phyloP scores from a whole-genome alignment of 53 echinoderm and acorn worm species.

The Holothuria leucospilota region DNA sequence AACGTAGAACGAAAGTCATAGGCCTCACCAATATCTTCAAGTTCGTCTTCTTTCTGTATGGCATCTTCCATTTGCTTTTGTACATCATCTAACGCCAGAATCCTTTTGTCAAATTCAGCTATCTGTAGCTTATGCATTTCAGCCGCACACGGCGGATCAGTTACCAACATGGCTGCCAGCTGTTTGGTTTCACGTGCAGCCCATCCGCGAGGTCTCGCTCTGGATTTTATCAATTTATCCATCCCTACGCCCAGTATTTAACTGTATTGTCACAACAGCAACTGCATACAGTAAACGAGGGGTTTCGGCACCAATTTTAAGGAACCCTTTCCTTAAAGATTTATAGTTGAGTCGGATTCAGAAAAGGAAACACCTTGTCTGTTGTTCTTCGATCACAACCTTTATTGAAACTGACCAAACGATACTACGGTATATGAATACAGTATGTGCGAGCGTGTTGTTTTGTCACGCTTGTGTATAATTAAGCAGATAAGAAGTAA shows the following conservation, averaged over 20 bases:
- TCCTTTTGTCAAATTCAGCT: constrained; percentile 45
- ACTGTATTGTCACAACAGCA: neutral
- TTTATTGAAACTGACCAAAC: too few relatives aligned
- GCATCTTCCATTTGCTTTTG: constrained; percentile 28
- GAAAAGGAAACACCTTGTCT: too few relatives aligned
- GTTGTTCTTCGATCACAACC: too few relatives aligned
- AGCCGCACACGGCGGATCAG: neutral
- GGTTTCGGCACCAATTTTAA: constrained; percentile 26
- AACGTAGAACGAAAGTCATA: constrained; percentile 31
- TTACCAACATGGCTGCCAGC: neutral
- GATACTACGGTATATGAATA: too few relatives aligned
- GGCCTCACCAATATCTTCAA: constrained; percentile 36
- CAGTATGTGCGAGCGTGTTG: too few relatives aligned
- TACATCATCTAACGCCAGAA: constrained; percentile 7
- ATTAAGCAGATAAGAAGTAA: too few relatives aligned
- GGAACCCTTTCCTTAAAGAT: too few relatives aligned
- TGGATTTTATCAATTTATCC: constrained; percentile 15
- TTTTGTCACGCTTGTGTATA: too few relatives aligned
- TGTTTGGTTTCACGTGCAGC: constrained; percentile 26
- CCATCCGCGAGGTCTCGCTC: neutral
- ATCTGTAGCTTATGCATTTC: constrained; percentile 24
- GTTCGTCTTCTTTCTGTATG: constrained; percentile 7
- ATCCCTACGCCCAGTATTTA: constrained; percentile 29
- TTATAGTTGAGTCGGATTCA: too few relatives aligned
- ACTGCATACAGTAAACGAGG: neutral